phyloP scores from a whole-genome alignment of 2,113 vertebrate genomes.

The Psilopogon haemacephalus region DNA sequence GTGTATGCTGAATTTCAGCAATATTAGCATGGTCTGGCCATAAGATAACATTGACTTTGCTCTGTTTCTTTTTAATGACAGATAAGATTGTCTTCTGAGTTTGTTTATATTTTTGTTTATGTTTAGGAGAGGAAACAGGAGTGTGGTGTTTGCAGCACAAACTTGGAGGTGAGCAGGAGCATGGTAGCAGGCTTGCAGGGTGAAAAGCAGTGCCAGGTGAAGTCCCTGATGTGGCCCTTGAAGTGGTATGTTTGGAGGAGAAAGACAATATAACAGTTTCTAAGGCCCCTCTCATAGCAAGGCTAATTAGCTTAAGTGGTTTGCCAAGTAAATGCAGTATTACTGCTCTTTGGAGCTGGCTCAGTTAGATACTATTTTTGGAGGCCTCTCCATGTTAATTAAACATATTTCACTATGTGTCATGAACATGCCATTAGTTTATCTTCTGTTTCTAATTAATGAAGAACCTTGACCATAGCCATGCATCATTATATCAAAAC shows the following conservation, averaged over 20 bases:
- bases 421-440: slow-evolving; percentile 59
- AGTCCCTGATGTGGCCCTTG: background rate
- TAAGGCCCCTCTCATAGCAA: slow-evolving; percentile 24
- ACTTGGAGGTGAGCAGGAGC: rapidly evolving
- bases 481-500: background rate
- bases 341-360: slow-evolving; percentile 56
- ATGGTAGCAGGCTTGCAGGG: background rate
- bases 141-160: no score
- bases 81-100: background rate
- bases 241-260: slow-evolving; percentile 17
- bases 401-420: slow-evolving; percentile 57
- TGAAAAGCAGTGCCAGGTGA: slow-evolving; percentile 3
- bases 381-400: slow-evolving; percentile 65
- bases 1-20: background rate
- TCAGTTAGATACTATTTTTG: slow-evolving; percentile 63
- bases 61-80: background rate
- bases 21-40: background rate
- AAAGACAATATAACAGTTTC: slow-evolving; percentile 43
- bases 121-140: no score
- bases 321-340: slow-evolving; percentile 65
- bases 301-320: slow-evolving; percentile 63
- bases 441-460: slow-evolving; percentile 52
- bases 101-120: background rate
- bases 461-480: slow-evolving; percentile 38
- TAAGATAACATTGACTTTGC: background rate